Base-by-base conservation (phyloP, 2,797 vertebrate genomes). In the Pogoniulus pusillus region DNA sequence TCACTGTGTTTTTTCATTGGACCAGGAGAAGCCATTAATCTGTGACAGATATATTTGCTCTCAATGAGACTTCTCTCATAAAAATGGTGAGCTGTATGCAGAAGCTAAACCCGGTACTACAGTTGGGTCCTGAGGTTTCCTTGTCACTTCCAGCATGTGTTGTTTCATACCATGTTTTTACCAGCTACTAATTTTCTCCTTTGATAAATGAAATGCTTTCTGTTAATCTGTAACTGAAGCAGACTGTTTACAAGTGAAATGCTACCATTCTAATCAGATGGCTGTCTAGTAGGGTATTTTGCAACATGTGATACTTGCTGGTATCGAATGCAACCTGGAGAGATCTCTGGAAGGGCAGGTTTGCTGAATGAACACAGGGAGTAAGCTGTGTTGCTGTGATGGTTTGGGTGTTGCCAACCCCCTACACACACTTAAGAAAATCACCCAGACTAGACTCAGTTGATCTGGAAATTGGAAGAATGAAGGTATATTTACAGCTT, bases 191-290 rank as follows among this genome's bases (percentile, higher is more conserved):
- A 64, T 86, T 91, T 95, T 89, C 60, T 89, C 77, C 60, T 88
- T 88, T 35, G 77, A 59, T 53, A 84, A 82, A 77, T 84, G n/a
- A 84, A 94, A 90, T 85, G 43, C 23, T 80, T 92, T 73, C 87
- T 91, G 93, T 95, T 95, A 94, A 95, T 91, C 83, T 95, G 85
- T 94, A 94, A 95, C 94, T 82, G 65, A 91, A 86, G 29, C 18
- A 83, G 85, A 41, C 58, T 87, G 76, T 84, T 95, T 79, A 64
- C 71, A 94, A 92, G 93, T 32, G 64, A 76, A 96, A 84, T 69
- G 77, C 27, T 84, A 55, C 81, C 30, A 68, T 91, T 91, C 74
- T 86, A 90, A 95, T 96, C 93, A 93, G 89, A 91, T 94, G 89
- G 71, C 74, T 73, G 13, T 63, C 76, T 74, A 7, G 72, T 85